Percentiles rank a stretch among this genome's conserved stretches.
phyloP scores from a whole-genome alignment of 2,888 invertebrate genomes.

The Bembecia ichneumoniformis region DNA sequence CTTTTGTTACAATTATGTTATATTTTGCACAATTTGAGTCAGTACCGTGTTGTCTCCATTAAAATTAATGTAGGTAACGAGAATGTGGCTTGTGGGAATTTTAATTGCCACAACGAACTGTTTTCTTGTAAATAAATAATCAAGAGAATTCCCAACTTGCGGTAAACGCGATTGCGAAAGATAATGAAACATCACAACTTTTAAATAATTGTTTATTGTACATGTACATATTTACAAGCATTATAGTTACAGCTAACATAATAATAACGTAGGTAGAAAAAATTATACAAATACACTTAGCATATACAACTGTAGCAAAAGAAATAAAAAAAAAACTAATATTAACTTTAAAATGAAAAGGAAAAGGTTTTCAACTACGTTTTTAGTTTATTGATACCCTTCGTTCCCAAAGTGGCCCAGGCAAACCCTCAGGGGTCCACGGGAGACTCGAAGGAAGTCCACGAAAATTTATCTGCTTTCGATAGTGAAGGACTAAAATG shows the following conservation, averaged over 20 bases:
- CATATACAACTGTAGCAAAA: too few species aligned
- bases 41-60: not conserved
- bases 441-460: too few species aligned
- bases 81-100: not conserved
- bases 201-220: conserved; percentile 46
- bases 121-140: not conserved
- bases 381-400: too few species aligned
- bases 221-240: conserved; percentile 69
- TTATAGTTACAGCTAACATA: conserved; percentile 39
- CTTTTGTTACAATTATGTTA: too few species aligned
- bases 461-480: too few species aligned
- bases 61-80: not conserved
- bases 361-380: too few species aligned
- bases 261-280: not conserved
- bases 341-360: too few species aligned
- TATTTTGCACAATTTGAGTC: too few species aligned
- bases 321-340: too few species aligned
- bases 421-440: too few species aligned
- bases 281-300: not conserved
- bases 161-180: not conserved
- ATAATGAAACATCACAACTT: conserved; percentile 6
- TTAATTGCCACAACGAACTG: not conserved
- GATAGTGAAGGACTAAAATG: too few species aligned
- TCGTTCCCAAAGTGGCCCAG: too few species aligned
- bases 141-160: not conserved